A percentile compares a stretch with the other conserved stretches of the same genome.
These are phyloP conservation scores for Andrena praecox DNA, from an alignment of 2,888 invertebrate species.

Conservation along the genomic window DNA sequence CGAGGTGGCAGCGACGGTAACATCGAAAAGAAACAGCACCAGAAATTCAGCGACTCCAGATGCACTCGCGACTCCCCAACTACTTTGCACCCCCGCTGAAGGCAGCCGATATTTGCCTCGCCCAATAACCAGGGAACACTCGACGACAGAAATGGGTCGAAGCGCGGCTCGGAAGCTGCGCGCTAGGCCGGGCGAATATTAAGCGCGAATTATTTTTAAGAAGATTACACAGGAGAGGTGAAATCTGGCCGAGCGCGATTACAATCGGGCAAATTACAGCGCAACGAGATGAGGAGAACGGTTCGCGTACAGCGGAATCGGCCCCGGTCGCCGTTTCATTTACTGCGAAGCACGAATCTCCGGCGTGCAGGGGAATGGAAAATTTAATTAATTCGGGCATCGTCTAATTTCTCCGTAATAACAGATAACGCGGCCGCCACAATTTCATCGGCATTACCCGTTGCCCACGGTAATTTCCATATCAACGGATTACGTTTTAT, in stretches of 20 bases:
- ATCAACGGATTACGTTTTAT: slow-evolving; percentile 24
- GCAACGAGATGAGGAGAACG: slow-evolving; percentile 7
- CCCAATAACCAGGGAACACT: too few species aligned
- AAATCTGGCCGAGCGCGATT: not conserved
- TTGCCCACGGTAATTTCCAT: slow-evolving; percentile 1
- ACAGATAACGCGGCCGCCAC: slow-evolving; percentile 30
- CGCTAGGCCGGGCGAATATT: not conserved
- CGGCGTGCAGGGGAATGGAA: not conserved
- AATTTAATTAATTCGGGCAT: slow-evolving; percentile 47
- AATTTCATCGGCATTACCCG: slow-evolving; percentile 35
- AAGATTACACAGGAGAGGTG: not conserved
- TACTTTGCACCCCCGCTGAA: too few species aligned
- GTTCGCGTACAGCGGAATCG: not conserved
- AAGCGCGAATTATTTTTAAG: not conserved
- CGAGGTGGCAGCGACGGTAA: not conserved
- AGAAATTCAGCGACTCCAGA: not conserved
- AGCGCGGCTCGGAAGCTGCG: not conserved
- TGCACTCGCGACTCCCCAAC: too few species aligned
- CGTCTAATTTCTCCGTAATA: slow-evolving; percentile 49
- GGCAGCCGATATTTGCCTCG: too few species aligned
- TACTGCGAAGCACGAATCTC: not conserved
- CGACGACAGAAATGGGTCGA: not conserved
- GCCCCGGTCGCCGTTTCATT: not conserved
- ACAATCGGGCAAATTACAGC: not conserved
- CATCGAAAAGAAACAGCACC: not conserved